Conservation (phyloP, 2,888 invertebrate genomes). For the Ypsolopha sequella region DNA sequence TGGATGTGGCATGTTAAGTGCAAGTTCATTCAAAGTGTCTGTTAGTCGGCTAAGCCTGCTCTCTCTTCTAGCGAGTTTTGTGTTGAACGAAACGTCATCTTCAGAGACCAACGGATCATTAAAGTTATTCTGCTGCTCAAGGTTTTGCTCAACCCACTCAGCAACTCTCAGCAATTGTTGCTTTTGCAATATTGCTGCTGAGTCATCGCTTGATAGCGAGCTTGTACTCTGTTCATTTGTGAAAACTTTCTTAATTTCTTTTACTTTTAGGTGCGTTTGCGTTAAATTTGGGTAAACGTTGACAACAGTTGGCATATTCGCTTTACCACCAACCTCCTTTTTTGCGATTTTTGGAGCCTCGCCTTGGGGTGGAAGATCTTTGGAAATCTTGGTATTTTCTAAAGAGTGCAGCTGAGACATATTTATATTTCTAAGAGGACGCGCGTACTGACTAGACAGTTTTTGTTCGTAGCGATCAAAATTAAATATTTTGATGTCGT, state of each 20-base stretch:
- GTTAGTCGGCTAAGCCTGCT: conserved; percentile 48
- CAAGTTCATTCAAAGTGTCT: conserved; percentile 56
- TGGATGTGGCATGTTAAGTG: conserved; percentile 60
- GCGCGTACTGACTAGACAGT: conserved; percentile 36
- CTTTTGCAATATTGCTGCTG: conserved; percentile 68
- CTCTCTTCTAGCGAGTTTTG: conserved; percentile 37
- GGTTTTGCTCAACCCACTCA: conserved; percentile 81
- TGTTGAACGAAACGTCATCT: conserved; percentile 46
- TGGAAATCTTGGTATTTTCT: conserved; percentile 60
- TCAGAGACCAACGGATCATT: conserved; percentile 45
- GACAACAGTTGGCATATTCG: conserved; percentile 45
- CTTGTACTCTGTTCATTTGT: conserved; percentile 65
- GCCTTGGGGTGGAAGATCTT: conserved; percentile 48
- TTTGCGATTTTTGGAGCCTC: conserved; percentile 30
- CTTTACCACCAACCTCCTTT: conserved; percentile 32
- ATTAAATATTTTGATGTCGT: conserved; percentile 63
- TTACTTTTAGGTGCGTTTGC: conserved; percentile 60
- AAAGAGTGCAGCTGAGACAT: conserved; percentile 58
- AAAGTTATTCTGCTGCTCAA: conserved; percentile 61
- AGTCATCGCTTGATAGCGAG: conserved; percentile 63
- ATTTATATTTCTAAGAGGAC: conserved; percentile 54
- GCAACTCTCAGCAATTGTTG: conserved; percentile 79
- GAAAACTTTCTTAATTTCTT: conserved; percentile 53
- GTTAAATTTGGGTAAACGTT: conserved; percentile 62
- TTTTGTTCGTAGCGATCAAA: conserved; percentile 67